phyloP scores from a whole-genome alignment of 1,140 invertebrate genomes.

The Caerostris extrusa region DNA sequence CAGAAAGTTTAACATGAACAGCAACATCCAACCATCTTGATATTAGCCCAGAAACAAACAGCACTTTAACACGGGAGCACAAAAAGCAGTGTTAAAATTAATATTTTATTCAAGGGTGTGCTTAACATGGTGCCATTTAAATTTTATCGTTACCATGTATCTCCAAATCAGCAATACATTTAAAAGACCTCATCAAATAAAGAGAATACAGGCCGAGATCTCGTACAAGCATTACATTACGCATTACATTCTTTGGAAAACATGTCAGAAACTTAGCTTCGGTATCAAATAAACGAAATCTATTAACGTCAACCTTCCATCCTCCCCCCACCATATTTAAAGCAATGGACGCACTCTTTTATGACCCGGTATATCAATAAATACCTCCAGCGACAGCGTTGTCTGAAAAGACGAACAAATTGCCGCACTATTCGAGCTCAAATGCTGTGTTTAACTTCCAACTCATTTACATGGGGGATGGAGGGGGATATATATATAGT shows the following conservation, averaged over 20 bases:
- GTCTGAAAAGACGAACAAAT: slow-evolving; percentile 54
- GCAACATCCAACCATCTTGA: no score
- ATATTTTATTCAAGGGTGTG: no score
- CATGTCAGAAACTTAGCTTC: slow-evolving; percentile 22
- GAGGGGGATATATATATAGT: slow-evolving; percentile 1
- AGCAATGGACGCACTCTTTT: background rate
- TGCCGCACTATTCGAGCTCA: slow-evolving; percentile 16
- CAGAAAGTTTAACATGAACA: no score
- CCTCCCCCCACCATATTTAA: background rate
- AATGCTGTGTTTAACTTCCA: slow-evolving; percentile 34
- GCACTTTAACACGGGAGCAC: no score
- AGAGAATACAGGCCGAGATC: no score
- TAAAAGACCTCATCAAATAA: no score
- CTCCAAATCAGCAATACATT: no score
- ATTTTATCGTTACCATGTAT: no score
- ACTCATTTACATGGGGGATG: slow-evolving; percentile 17
- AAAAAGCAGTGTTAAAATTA: no score
- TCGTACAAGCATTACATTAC: background rate
- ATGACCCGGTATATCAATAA: slow-evolving; percentile 38
- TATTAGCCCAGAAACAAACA: no score
- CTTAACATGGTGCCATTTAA: no score
- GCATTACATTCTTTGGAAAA: background rate
- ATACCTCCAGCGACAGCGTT: background rate
- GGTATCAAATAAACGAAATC: slow-evolving; percentile 29
- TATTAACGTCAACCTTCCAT: slow-evolving; percentile 24